phyloP scores from a whole-genome alignment of 2,797 vertebrate genomes.

The Salarias fasciatus region DNA sequence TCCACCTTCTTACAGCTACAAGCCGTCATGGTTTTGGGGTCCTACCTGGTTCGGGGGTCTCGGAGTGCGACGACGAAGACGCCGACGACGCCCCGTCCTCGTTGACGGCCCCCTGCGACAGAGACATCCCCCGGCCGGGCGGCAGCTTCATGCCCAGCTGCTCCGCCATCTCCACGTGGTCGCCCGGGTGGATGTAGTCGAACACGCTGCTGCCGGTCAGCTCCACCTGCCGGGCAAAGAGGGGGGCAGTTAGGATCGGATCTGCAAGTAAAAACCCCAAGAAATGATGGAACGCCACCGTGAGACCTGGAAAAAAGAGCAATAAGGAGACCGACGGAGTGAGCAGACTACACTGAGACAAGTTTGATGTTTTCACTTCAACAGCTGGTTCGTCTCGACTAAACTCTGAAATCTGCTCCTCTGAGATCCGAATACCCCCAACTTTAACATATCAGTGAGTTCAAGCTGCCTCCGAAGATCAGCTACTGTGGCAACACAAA shows the following conservation, averaged over 20 bases:
- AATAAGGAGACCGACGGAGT: no score
- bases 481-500: neutral
- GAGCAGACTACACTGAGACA: no score
- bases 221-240: constrained; percentile 94
- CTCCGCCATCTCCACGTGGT: constrained; percentile 98
- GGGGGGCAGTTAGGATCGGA: no score
- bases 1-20: no score
- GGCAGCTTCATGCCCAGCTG: constrained; percentile 99
- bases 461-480: constrained; percentile 2
- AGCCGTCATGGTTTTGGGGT: no score
- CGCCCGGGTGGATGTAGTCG: constrained; percentile 97
- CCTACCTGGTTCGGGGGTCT: constrained; percentile 97
- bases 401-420: no score
- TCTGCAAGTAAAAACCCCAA: no score
- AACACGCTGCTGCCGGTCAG: constrained; percentile 98
- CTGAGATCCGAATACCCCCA: no score
- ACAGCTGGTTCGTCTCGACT: no score
- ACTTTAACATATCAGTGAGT: neutral
- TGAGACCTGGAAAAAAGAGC: no score
- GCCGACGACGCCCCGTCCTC: constrained; percentile 96
- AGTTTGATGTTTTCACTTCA: no score
- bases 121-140: constrained; percentile 89
- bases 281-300: no score
- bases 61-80: constrained; percentile 95
- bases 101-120: constrained; percentile 88